Evolutionary conservation across 2,888 invertebrate species (phyloP).

Genomic region (Argyresthia albistria): DNA sequence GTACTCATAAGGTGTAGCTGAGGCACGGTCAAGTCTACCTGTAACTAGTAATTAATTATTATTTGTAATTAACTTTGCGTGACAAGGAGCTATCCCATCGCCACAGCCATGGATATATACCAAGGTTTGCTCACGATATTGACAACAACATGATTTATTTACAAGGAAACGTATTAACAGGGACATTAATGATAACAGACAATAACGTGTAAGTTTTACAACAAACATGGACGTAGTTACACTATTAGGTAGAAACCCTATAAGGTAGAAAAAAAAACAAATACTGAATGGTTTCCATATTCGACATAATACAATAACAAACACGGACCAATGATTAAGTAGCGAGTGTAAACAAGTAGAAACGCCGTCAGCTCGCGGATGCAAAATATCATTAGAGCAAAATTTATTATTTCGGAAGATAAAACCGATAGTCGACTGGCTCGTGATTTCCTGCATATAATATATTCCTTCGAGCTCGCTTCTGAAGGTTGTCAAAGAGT

Average conservation of each 20-base stretch:
- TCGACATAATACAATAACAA: background rate
- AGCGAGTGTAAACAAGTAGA: background rate
- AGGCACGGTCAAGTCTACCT: too few species aligned
- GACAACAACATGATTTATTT: background rate
- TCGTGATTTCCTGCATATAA: conserved; percentile 68
- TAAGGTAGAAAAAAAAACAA: background rate
- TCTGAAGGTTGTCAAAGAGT: conserved; percentile 40
- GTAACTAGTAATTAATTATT: too few species aligned
- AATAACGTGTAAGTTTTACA: too few species aligned
- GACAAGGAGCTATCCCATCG: background rate
- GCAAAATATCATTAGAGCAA: conserved; percentile 58
- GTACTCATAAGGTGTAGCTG: too few species aligned
- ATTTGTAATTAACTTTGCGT: too few species aligned
- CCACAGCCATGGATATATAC: too few species aligned
- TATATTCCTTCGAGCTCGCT: conserved; percentile 51
- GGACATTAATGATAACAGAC: background rate
- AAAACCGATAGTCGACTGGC: conserved; percentile 55
- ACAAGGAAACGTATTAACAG: background rate
- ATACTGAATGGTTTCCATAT: background rate
- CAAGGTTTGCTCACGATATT: too few species aligned
- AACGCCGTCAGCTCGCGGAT: conserved; percentile 27
- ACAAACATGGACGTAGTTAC: too few species aligned
- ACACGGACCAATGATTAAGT: background rate
- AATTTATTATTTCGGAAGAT: conserved; percentile 67
- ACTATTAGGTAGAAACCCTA: too few species aligned